Percentiles rank a stretch among this genome's conserved stretches.
Conservation (phyloP, 2,797 vertebrate species). For the Champsocephalus gunnari region DNA sequence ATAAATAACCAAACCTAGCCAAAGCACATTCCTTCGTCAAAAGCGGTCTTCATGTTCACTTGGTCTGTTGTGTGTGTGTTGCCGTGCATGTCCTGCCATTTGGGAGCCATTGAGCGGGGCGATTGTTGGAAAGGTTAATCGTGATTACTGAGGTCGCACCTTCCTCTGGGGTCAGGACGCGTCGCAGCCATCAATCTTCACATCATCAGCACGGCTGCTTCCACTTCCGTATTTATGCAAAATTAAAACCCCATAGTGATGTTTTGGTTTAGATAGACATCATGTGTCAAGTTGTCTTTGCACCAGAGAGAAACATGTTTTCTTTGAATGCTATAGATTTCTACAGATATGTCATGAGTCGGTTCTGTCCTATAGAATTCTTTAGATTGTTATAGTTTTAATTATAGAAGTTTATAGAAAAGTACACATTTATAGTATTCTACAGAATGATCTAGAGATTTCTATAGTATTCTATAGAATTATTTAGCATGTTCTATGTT, state of each 20-base stretch:
- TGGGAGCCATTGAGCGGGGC: conserved; percentile 57
- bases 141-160: conserved; percentile 59
- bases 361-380: too few relatives aligned
- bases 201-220: conserved; percentile 42
- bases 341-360: too few relatives aligned
- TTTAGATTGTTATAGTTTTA: too few relatives aligned
- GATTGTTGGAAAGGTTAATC: conserved; percentile 54
- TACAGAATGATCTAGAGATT: too few relatives aligned
- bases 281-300: background rate
- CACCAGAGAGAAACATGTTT: too few relatives aligned
- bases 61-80: background rate
- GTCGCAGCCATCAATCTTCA: conserved; percentile 55
- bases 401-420: too few relatives aligned
- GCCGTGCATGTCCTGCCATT: background rate
- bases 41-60: conserved; percentile 36
- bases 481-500: too few relatives aligned
- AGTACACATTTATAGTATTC: too few relatives aligned
- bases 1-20: conserved; percentile 64
- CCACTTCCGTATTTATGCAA: conserved; percentile 31
- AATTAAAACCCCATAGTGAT: background rate
- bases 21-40: conserved; percentile 66
- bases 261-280: background rate
- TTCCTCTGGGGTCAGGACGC: conserved; percentile 54
- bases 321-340: too few relatives aligned
- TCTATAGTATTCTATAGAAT: too few relatives aligned